These are phyloP conservation scores for Enteromius viviparus DNA, from an alignment of 2,797 vertebrate genomes.

Conservation along the genomic window DNA sequence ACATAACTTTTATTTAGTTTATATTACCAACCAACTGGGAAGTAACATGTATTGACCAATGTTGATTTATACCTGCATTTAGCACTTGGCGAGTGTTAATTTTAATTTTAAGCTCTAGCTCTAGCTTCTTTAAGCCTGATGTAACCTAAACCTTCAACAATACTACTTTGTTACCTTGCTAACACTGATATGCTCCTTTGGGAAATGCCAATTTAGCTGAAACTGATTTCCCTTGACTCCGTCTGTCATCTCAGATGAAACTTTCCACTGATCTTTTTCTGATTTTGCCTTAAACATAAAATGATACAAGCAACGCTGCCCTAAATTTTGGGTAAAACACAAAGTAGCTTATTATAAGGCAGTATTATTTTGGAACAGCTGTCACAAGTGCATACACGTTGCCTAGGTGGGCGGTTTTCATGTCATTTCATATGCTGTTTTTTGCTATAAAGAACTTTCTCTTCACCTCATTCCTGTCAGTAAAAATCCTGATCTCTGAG, in stretches of 20 bases:
- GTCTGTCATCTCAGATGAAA: background rate
- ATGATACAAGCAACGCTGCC: background rate
- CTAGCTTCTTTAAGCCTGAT: too few relatives aligned
- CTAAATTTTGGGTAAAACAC: background rate
- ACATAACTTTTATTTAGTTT: background rate
- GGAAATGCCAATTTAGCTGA: constrained; percentile 2
- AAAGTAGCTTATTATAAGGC: background rate
- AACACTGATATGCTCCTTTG: too few relatives aligned
- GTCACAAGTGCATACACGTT: background rate
- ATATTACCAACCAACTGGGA: background rate
- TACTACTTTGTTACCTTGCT: too few relatives aligned
- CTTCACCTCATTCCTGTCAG: constrained; percentile 1
- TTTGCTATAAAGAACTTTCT: constrained; percentile 9
- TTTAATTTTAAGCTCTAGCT: too few relatives aligned
- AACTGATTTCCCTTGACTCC: background rate
- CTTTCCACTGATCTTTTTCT: background rate
- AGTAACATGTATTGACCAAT: too few relatives aligned
- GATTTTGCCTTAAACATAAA: background rate
- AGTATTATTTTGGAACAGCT: background rate
- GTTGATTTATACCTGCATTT: too few relatives aligned
- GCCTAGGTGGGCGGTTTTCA: background rate
- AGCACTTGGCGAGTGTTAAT: too few relatives aligned
- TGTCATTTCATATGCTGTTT: constrained; percentile 1
- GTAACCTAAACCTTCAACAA: too few relatives aligned
- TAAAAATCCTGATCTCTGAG: background rate